These are phyloP conservation scores for Hylyphantes graminicola DNA, from an alignment of 1,140 invertebrate species.

Conservation along the genomic window DNA sequence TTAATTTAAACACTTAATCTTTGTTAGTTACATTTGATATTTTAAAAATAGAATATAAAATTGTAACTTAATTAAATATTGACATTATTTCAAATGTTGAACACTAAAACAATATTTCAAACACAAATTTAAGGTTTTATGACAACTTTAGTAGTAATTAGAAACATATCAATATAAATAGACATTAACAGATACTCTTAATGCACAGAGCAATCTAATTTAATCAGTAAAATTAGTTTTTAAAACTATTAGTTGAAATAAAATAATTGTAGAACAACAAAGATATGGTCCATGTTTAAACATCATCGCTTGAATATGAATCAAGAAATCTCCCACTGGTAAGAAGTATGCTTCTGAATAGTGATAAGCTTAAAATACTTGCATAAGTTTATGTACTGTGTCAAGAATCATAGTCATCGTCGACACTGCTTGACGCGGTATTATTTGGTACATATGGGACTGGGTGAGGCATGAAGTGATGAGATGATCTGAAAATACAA, in stretches of 20 bases:
- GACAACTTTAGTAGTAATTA: not conserved
- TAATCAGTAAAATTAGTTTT: not conserved
- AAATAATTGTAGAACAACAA: not conserved
- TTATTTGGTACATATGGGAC: conserved; percentile 37
- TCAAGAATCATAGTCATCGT: conserved; percentile 57
- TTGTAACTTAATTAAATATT: no score
- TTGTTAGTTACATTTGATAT: no score
- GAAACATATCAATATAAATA: not conserved
- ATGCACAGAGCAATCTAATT: not conserved
- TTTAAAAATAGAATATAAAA: no score
- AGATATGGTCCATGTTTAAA: not conserved
- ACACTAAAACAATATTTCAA: no score
- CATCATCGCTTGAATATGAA: conserved; percentile 3
- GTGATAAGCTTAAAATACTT: conserved; percentile 12
- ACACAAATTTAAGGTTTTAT: no score
- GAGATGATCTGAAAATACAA: conserved; percentile 37
- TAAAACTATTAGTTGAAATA: not conserved
- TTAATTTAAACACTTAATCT: no score
- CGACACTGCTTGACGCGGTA: conserved; percentile 32
- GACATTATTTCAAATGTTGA: no score
- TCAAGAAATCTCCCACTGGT: conserved; percentile 19
- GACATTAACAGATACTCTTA: no score
- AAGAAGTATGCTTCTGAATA: conserved; percentile 24
- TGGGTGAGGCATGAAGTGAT: conserved; percentile 42
- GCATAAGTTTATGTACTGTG: conserved; percentile 7